phyloP scores from a whole-genome alignment of 2,888 invertebrate species.

The Anthoptus insignis region DNA sequence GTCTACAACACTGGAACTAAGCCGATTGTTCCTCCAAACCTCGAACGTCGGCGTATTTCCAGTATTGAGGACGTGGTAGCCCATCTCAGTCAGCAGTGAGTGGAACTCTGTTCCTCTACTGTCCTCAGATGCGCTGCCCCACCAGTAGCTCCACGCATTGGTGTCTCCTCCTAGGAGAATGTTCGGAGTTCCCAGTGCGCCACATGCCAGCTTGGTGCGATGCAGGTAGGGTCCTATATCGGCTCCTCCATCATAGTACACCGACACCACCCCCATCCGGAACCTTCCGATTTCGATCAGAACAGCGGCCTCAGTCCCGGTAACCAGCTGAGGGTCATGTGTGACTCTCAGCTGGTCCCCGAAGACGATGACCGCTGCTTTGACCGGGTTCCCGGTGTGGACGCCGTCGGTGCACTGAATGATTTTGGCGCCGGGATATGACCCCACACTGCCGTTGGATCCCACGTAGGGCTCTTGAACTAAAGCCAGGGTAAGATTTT shows the following conservation, averaged over 20 bases:
- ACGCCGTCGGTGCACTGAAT: too few species aligned
- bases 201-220: too few species aligned
- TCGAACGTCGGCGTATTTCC: slow-evolving; percentile 42
- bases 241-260: too few species aligned
- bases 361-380: background rate
- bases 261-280: too few species aligned
- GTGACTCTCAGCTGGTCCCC: background rate
- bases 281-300: too few species aligned
- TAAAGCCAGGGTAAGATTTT: too few species aligned
- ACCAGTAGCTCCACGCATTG: slow-evolving; percentile 47
- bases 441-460: too few species aligned
- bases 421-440: too few species aligned
- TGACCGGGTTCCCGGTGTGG: too few species aligned
- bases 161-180: slow-evolving; percentile 45
- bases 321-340: slow-evolving; percentile 28
- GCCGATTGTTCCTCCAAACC: slow-evolving; percentile 18
- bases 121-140: slow-evolving; percentile 43
- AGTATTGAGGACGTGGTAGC: background rate
- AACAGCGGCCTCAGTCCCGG: background rate
- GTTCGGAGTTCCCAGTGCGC: background rate
- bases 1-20: slow-evolving; percentile 33
- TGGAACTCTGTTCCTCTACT: slow-evolving; percentile 29
- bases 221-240: too few species aligned
- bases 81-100: too few species aligned
- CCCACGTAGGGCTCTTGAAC: too few species aligned